Evolutionary conservation across 2,888 invertebrate species (phyloP).

Genomic region (Limenitis camilla): DNA sequence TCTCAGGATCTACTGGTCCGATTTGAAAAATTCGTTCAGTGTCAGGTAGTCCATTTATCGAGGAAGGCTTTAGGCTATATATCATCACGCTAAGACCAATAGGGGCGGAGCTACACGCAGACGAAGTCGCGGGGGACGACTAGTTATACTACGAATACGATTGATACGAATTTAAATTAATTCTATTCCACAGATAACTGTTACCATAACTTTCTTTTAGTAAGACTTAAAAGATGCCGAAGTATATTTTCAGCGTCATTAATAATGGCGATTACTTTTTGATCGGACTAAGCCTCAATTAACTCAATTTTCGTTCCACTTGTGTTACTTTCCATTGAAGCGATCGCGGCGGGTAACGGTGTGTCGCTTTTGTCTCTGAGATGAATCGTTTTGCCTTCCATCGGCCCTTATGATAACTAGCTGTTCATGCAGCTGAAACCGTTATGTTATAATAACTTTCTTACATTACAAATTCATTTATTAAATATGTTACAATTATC

Average conservation of each 20-base stretch:
- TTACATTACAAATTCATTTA: neutral
- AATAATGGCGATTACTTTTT: constrained; percentile 15
- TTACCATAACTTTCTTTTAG: constrained; percentile 3
- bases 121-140: no score
- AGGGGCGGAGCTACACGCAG: no score
- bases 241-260: constrained; percentile 9
- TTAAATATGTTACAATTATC: neutral
- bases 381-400: constrained; percentile 37
- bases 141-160: no score
- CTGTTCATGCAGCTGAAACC: constrained; percentile 7
- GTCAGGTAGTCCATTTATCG: no score
- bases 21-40: no score
- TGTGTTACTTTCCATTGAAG: constrained; percentile 56
- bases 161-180: constrained; percentile 10
- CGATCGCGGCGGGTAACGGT: constrained; percentile 49
- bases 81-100: no score
- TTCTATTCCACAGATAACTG: constrained; percentile 9
- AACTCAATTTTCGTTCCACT: constrained; percentile 59
- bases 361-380: constrained; percentile 50
- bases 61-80: no score
- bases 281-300: constrained; percentile 46
- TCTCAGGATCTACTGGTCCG: no score
- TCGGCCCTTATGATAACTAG: constrained; percentile 35
- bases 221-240: neutral
- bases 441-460: constrained; percentile 3